Percentiles rank a stretch among this genome's conserved stretches.
These are phyloP conservation scores for Hyperopisus bebe DNA, from an alignment of 2,113 vertebrate species.

Conservation along the genomic window DNA sequence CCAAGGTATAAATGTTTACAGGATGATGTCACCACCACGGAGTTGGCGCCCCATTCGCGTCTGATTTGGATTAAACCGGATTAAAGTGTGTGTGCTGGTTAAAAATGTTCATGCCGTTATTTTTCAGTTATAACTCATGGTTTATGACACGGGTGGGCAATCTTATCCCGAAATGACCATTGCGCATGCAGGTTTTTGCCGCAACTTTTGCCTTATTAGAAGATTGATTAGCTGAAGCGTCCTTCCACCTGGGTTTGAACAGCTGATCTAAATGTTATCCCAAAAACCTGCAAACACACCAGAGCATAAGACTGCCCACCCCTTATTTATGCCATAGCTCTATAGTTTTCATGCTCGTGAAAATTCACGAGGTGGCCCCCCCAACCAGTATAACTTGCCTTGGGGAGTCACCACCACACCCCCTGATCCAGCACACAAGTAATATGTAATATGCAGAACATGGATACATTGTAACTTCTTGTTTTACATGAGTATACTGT, in stretches of 20 bases:
- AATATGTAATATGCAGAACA: not conserved
- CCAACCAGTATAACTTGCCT: not conserved
- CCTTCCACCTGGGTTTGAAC: not conserved
- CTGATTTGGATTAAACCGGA: not conserved
- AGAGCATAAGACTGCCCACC: not conserved
- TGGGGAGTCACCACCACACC: not conserved
- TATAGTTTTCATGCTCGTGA: not conserved
- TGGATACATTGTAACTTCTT: not conserved
- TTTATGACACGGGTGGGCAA: not conserved
- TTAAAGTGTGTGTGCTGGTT: not conserved
- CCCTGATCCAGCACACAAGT: not conserved
- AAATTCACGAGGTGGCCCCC: no score
- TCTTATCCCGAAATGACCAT: not conserved
- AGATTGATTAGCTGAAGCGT: not conserved
- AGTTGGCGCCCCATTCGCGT: not conserved
- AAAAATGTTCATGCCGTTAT: not conserved
- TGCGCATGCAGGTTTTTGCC: not conserved
- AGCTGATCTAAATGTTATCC: not conserved
- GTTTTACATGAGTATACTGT: not conserved
- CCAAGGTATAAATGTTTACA: not conserved
- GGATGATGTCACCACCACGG: not conserved
- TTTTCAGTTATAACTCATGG: not conserved
- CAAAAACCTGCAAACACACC: not conserved
- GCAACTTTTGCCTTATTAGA: not conserved
- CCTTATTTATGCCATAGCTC: not conserved